These are phyloP conservation scores for Plecturocebus donacophilus DNA, from an alignment of 2,113 vertebrate genomes.

Conservation along the genomic window DNA sequence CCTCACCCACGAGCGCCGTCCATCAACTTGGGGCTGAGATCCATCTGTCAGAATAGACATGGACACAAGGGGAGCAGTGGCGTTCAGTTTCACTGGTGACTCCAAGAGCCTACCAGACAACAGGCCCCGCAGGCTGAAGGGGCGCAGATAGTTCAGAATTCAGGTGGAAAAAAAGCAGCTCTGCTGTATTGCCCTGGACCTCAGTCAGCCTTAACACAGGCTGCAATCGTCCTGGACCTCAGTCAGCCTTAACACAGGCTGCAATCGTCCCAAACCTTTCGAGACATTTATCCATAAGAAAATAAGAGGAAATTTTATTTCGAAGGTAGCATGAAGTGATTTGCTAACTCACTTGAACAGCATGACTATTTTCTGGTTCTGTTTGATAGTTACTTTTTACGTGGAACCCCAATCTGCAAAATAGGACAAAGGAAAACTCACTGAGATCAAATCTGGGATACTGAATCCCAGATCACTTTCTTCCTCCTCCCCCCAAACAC, in stretches of 20 bases:
- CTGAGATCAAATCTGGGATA: background rate
- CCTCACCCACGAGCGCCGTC: background rate
- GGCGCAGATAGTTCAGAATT: background rate
- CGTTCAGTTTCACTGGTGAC: background rate
- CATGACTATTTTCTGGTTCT: background rate
- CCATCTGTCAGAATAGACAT: background rate
- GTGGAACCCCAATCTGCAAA: background rate
- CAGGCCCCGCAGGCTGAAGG: background rate
- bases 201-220: background rate
- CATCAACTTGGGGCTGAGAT: background rate
- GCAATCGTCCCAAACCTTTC: background rate
- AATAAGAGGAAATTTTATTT: background rate
- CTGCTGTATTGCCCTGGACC: too few species aligned
- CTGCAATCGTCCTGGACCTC: background rate
- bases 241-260: background rate
- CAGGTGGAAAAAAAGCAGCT: background rate
- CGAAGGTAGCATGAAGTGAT: background rate
- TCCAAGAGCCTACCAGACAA: background rate
- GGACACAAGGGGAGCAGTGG: background rate
- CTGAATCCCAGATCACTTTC: background rate
- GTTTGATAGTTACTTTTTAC: background rate
- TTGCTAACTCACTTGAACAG: background rate
- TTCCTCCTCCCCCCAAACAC: background rate
- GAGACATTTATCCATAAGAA: background rate
- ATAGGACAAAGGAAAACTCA: background rate